phyloP scores from a whole-genome alignment of 2,888 invertebrate species.

The Psococerastis gibbosa region DNA sequence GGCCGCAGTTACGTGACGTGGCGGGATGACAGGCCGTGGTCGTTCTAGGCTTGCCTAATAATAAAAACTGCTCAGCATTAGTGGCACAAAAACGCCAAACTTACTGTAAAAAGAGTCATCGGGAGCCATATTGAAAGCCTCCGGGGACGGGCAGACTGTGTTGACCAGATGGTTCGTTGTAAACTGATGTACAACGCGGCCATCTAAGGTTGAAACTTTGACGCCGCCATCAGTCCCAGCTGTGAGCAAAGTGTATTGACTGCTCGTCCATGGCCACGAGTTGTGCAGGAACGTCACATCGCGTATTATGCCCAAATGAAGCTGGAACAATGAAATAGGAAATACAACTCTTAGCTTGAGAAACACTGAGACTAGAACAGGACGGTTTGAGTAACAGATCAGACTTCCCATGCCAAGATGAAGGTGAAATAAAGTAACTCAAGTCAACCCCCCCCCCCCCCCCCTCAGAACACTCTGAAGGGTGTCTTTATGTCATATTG shows the following conservation, averaged over 20 bases:
- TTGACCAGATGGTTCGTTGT: constrained; percentile 27
- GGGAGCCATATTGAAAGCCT: constrained; percentile 24
- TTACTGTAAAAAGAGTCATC: constrained; percentile 28
- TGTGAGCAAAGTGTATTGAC: constrained; percentile 25
- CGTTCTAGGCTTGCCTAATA: too few species aligned
- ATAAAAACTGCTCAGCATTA: too few species aligned
- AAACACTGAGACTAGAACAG: too few species aligned
- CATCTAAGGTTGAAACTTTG: constrained; percentile 28
- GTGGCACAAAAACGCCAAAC: too few species aligned
- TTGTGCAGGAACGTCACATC: constrained; percentile 28
- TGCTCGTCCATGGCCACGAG: constrained; percentile 29
- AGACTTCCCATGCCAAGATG: too few species aligned
- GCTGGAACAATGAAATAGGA: constrained; percentile 20
- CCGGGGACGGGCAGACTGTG: constrained; percentile 28
- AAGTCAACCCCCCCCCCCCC: too few species aligned
- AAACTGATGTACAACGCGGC: constrained; percentile 26
- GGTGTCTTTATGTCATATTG: too few species aligned
- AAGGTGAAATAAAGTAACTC: too few species aligned
- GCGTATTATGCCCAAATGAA: constrained; percentile 26
- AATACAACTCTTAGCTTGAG: constrained; percentile 2
- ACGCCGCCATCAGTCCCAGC: constrained; percentile 27
- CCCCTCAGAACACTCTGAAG: too few species aligned
- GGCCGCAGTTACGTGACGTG: too few species aligned
- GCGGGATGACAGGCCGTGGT: too few species aligned
- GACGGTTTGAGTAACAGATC: too few species aligned